A percentile compares a stretch with the other conserved stretches of the same genome.
Evolutionary conservation across 2,113 vertebrate genomes (phyloP).

Genomic region (Pseudopipra pipra): DNA sequence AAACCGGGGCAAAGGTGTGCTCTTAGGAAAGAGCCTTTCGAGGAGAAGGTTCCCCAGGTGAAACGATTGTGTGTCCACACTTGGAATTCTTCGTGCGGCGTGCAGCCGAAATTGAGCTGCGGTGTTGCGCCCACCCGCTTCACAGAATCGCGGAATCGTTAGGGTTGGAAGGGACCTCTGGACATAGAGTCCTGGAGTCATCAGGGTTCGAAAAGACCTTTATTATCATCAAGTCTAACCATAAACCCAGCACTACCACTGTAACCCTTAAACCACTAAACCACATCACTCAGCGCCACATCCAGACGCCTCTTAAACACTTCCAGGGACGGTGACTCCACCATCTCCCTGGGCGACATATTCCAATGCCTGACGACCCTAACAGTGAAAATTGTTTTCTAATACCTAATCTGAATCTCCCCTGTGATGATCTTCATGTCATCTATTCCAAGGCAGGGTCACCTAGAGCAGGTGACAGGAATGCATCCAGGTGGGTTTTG

Average conservation of each 20-base stretch:
- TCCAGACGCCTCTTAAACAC: too few species aligned
- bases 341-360: fast-evolving
- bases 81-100: too few species aligned
- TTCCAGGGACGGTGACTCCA: fast-evolving
- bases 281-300: fast-evolving
- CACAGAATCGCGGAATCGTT: too few species aligned
- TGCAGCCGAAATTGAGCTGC: background rate
- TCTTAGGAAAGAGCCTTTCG: fast-evolving
- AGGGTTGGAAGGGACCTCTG: background rate
- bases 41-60: fast-evolving
- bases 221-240: too few species aligned
- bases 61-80: fast-evolving
- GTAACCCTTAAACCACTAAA: background rate
- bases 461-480: background rate
- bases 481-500: background rate
- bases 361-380: background rate
- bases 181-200: background rate
- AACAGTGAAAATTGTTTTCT: background rate
- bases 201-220: background rate
- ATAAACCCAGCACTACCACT: background rate
- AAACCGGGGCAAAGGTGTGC: fast-evolving
- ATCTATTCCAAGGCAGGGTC: background rate
- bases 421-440: background rate
- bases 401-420: background rate
- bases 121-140: background rate